Percentiles rank a stretch among this genome's conserved stretches.
phyloP scores from a whole-genome alignment of 2,113 vertebrate genomes.

The Neogobius melanostomus region DNA sequence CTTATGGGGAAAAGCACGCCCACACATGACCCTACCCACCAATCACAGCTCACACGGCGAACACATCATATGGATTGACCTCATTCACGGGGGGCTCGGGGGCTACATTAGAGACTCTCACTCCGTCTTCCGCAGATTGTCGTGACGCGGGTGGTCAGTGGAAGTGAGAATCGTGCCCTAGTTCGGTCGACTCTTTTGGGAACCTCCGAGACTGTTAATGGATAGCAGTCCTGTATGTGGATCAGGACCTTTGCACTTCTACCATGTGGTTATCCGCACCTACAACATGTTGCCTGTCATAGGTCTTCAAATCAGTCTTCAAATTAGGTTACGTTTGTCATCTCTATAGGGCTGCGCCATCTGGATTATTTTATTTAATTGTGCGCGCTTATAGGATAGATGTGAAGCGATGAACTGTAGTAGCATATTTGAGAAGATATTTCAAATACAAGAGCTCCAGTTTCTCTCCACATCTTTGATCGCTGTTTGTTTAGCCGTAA shows the following conservation, averaged over 20 bases:
- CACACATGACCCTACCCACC: conserved; percentile 17
- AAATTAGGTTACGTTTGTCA: no score
- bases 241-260: conserved; percentile 52
- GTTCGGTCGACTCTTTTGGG: conserved; percentile 63
- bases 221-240: conserved; percentile 52
- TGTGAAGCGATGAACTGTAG: not conserved
- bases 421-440: not conserved
- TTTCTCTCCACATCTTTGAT: not conserved
- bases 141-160: conserved; percentile 66
- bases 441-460: not conserved
- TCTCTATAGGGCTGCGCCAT: no score
- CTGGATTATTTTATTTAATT: no score
- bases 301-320: no score
- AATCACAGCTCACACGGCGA: conserved; percentile 27
- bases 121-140: conserved; percentile 61
- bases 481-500: not conserved
- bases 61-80: conserved; percentile 63
- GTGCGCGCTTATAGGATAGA: no score
- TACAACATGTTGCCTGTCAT: conserved; percentile 22
- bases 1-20: conserved; percentile 54
- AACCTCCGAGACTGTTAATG: conserved; percentile 68
- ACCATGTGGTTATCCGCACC: conserved; percentile 35
- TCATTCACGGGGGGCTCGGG: conserved; percentile 61
- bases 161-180: conserved; percentile 74
- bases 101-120: conserved; percentile 63